Conservation (phyloP, 2,113 vertebrate species). For the Catharus fuscescens region DNA sequence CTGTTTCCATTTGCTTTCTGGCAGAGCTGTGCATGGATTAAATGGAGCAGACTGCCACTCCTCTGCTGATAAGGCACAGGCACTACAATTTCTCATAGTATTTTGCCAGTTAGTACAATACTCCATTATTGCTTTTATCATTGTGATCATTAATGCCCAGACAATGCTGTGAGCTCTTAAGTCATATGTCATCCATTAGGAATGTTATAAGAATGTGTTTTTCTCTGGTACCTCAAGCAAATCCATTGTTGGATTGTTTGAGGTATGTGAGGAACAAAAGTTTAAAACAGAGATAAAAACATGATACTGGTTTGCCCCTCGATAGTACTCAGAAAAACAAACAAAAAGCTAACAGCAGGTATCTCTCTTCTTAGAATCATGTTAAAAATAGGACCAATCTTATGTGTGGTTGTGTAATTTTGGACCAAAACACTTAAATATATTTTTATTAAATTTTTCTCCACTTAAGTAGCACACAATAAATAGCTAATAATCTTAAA, state of each 20-base stretch:
- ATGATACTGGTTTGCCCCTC: background rate
- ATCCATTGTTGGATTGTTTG: background rate
- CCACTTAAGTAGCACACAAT: background rate
- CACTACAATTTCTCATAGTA: background rate
- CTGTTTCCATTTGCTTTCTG: conserved; percentile 1
- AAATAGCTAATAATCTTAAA: background rate
- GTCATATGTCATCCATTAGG: background rate
- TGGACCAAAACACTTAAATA: background rate
- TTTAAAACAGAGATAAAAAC: background rate
- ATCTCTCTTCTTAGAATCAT: background rate
- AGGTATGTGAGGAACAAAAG: background rate
- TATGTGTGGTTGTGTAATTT: background rate
- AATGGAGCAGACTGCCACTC: background rate
- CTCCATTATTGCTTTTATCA: background rate
- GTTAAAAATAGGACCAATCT: background rate
- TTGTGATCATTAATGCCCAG: background rate
- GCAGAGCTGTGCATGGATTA: background rate
- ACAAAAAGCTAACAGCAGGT: background rate
- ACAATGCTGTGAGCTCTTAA: background rate
- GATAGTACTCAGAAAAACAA: no score
- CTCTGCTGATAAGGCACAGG: background rate
- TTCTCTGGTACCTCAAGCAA: background rate
- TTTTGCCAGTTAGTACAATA: background rate
- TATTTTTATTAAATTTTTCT: background rate
- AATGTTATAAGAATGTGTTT: background rate